Percentiles rank a stretch among this genome's conserved stretches.
phyloP scores from a whole-genome alignment of 2,888 invertebrate genomes.

The Harpalus rubripes region DNA sequence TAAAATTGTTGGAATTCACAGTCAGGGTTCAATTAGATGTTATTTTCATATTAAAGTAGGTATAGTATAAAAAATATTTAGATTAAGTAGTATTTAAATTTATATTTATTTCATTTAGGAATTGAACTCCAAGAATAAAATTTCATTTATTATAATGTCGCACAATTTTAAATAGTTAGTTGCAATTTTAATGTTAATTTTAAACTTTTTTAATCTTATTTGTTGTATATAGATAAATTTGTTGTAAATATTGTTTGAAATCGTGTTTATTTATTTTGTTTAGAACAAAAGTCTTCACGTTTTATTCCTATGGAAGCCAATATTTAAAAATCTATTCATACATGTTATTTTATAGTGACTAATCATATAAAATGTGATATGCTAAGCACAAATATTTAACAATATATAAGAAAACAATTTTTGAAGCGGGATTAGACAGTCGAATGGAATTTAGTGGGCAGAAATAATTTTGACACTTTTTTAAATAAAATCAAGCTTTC shows the following conservation, averaged over 20 bases:
- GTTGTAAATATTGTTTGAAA: conserved; percentile 34
- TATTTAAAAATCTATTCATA: conserved; percentile 31
- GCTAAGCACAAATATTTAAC: conserved; percentile 43
- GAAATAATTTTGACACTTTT: no score
- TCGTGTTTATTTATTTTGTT: conserved; percentile 14
- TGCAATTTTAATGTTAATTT: conserved; percentile 9
- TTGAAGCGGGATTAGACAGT: no score
- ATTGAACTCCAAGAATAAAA: background rate
- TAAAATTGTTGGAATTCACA: conserved; percentile 42
- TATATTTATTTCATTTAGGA: background rate
- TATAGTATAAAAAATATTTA: background rate
- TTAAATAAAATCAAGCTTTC: no score
- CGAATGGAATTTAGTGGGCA: no score
- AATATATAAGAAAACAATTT: no score
- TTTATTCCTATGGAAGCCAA: conserved; percentile 37
- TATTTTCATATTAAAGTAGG: conserved; percentile 12
- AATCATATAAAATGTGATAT: conserved; percentile 52
- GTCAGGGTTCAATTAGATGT: conserved; percentile 35
- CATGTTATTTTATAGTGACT: conserved; percentile 2
- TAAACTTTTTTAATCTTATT: background rate
- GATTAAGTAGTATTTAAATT: background rate
- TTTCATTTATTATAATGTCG: background rate
- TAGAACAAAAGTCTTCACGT: conserved; percentile 20
- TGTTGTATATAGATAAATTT: conserved; percentile 24
- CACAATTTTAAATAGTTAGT: conserved; percentile 5